A percentile compares a stretch with the other conserved stretches of the same genome.
Conservation (phyloP, 2,888 invertebrate species). For the Endotricha flammealis region DNA sequence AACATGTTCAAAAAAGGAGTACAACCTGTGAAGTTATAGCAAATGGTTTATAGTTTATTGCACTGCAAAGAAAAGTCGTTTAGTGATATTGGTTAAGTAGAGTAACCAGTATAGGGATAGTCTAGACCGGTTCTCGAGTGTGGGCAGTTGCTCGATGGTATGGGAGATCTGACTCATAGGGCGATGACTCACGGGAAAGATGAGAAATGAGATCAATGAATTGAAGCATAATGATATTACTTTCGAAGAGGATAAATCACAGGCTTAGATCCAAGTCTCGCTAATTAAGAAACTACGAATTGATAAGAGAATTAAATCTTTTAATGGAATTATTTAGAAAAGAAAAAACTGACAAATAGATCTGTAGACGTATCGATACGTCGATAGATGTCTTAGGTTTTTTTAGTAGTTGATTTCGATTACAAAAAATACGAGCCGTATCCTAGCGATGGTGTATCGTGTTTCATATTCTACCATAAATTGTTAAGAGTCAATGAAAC, state of each 20-base stretch:
- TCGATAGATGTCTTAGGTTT: too few species aligned
- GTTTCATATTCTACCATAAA: too few species aligned
- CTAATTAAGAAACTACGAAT: too few species aligned
- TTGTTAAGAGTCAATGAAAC: conserved; percentile 1
- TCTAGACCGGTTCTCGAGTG: conserved; percentile 25
- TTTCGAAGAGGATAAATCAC: neutral
- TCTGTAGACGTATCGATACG: too few species aligned
- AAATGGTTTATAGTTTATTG: conserved; percentile 9
- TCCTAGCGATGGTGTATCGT: too few species aligned
- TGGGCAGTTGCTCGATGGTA: conserved; percentile 26
- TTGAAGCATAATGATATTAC: conserved; percentile 14
- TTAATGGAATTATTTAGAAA: too few species aligned
- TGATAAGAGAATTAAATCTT: too few species aligned
- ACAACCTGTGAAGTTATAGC: conserved; percentile 3
- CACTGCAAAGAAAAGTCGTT: conserved; percentile 15
- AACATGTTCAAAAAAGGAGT: neutral
- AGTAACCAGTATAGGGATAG: conserved; percentile 19
- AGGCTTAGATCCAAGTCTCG: too few species aligned
- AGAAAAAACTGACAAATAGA: too few species aligned
- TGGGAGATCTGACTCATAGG: conserved; percentile 52
- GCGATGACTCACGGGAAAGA: conserved; percentile 50
- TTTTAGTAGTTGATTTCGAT: too few species aligned
- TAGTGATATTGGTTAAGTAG: conserved; percentile 16
- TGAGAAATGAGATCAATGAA: conserved; percentile 41
- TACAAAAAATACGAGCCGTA: too few species aligned